Evolutionary conservation across 1,140 invertebrate genomes (phyloP).

Genomic region (Phenacoccus solenopsis): DNA sequence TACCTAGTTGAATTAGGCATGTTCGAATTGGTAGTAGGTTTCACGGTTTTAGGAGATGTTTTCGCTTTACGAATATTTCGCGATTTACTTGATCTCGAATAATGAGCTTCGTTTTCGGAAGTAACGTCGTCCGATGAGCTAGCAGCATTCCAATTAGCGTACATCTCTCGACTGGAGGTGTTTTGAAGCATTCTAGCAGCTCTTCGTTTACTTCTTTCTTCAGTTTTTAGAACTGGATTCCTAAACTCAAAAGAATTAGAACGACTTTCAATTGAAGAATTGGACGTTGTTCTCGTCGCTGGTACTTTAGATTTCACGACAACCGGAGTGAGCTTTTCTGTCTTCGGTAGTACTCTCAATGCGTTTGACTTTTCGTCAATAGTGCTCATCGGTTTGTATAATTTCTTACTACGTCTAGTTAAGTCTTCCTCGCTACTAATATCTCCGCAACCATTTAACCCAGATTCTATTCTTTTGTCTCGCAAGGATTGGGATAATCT

Average conservation of each 20-base stretch:
- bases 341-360: not conserved
- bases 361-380: not conserved
- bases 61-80: conserved; percentile 17
- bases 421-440: not conserved
- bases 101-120: conserved; percentile 29
- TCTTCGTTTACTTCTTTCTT: conserved; percentile 27
- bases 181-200: conserved; percentile 36
- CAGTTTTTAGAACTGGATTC: conserved; percentile 14
- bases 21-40: not conserved
- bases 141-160: conserved; percentile 33
- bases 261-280: not conserved
- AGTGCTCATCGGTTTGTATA: not conserved
- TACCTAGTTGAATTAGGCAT: not conserved
- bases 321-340: not conserved
- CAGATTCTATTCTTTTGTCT: not conserved
- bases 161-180: conserved; percentile 37
- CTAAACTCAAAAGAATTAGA: not conserved
- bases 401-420: not conserved
- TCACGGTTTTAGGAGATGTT: not conserved
- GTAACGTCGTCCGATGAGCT: conserved; percentile 39
- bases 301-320: not conserved
- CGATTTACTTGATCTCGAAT: not conserved
- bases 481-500: not conserved
- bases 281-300: not conserved
- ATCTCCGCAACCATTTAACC: not conserved